Conservation (phyloP, 2,797 vertebrate species). For the Mus spretus region DNA sequence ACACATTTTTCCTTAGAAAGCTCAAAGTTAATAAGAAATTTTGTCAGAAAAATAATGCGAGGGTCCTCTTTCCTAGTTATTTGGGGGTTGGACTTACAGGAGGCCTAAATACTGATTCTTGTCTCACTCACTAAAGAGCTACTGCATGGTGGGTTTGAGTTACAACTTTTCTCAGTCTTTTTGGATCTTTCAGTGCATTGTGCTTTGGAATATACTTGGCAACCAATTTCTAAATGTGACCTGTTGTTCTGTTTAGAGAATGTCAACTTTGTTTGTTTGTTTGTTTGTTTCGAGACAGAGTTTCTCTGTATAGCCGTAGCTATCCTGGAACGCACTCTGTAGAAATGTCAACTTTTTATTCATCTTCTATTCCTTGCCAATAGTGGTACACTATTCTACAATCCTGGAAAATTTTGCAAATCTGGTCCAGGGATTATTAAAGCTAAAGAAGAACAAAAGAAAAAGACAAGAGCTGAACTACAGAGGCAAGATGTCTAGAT, state of each 20-base stretch:
- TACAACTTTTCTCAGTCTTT: conserved; percentile 98
- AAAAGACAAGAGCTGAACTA: conserved; percentile 99
- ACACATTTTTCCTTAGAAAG: conserved; percentile 96
- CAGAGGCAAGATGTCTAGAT: conserved; percentile 97
- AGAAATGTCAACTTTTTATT: conserved; percentile 95
- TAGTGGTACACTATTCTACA: conserved; percentile 97
- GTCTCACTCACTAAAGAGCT: conserved; percentile 97
- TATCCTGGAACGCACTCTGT: no score
- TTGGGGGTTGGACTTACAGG: conserved; percentile 99
- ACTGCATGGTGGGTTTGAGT: conserved; percentile 97
- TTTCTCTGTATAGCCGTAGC: no score
- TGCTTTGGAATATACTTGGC: conserved; percentile 98
- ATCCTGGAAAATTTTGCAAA: conserved; percentile 99
- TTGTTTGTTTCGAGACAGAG: no score
- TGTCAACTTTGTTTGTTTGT: no score
- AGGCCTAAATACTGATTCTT: conserved; percentile 97
- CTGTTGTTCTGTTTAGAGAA: conserved; percentile 99
- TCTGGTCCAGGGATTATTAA: conserved; percentile 99
- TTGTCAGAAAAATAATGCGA: conserved; percentile 98
- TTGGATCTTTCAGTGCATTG: conserved; percentile 99
- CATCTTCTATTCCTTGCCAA: conserved; percentile 97
- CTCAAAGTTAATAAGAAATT: conserved; percentile 99
- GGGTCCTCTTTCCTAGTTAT: conserved; percentile 98
- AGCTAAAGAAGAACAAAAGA: conserved; percentile 99
- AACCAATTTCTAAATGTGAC: conserved; percentile 99